These are phyloP conservation scores for Campoplex capitator DNA, from an alignment of 2,888 invertebrate genomes.

Conservation along the genomic window DNA sequence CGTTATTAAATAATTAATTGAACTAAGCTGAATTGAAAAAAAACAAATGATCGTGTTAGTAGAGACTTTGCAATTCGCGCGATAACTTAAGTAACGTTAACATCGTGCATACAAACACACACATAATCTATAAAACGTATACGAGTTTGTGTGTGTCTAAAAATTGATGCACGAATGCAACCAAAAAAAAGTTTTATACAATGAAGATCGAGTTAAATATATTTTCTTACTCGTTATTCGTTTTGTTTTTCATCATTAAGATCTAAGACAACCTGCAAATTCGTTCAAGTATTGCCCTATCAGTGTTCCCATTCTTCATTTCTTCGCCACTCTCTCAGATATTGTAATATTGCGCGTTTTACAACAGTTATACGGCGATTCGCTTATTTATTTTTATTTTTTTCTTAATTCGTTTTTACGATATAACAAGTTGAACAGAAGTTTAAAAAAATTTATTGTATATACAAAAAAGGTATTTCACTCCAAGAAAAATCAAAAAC, in stretches of 20 bases:
- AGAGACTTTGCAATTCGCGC: constrained; percentile 23
- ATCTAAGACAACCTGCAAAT: constrained; percentile 63
- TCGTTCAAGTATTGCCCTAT: constrained; percentile 52
- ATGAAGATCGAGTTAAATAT: constrained; percentile 29
- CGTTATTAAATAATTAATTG: background rate
- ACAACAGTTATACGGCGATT: constrained; percentile 26
- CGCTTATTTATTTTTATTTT: background rate
- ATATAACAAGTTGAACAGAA: background rate
- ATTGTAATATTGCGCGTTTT: constrained; percentile 56
- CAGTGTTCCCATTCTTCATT: constrained; percentile 8
- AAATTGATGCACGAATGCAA: background rate
- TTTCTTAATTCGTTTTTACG: background rate
- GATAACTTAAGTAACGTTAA: constrained; percentile 24
- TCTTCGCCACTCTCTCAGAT: constrained; percentile 23
- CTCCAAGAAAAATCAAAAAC: background rate
- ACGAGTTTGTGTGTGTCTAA: constrained; percentile 8
- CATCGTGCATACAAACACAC: background rate
- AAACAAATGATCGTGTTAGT: background rate
- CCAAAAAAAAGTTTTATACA: constrained; percentile 42
- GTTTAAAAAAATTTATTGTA: constrained; percentile 30
- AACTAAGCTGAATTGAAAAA: background rate
- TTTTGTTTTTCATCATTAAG: constrained; percentile 32
- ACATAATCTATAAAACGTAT: background rate
- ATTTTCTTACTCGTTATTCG: constrained; percentile 14
- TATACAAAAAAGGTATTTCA: constrained; percentile 38